Conservation (phyloP, 2,888 invertebrate genomes). For the Pheosia gnoma region DNA sequence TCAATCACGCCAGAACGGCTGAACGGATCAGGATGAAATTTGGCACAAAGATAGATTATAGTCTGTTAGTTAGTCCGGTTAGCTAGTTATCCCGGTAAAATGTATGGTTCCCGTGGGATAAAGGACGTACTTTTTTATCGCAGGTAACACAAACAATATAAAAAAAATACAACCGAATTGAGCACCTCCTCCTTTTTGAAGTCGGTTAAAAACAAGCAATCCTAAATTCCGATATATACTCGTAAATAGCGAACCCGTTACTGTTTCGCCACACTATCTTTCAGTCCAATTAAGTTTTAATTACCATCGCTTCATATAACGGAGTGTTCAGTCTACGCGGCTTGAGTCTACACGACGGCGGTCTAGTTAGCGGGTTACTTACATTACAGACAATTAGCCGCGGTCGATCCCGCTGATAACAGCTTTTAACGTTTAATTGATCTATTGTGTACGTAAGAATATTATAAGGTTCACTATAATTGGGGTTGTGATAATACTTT, state of each 20-base stretch:
- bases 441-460: constrained; percentile 36
- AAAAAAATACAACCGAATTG: no score
- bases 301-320: constrained; percentile 40
- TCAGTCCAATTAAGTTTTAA: constrained; percentile 52
- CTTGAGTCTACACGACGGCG: constrained; percentile 44
- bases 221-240: no score
- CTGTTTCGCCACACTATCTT: constrained; percentile 25
- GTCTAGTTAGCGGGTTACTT: constrained; percentile 69
- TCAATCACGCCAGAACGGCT: no score
- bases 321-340: constrained; percentile 28
- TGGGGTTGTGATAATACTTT: not conserved
- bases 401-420: constrained; percentile 33
- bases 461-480: constrained; percentile 8
- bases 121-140: no score
- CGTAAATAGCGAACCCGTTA: not conserved
- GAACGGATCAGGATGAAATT: no score
- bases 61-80: no score
- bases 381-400: constrained; percentile 72
- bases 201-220: no score
- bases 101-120: no score
- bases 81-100: no score
- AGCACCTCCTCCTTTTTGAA: no score
- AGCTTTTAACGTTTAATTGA: constrained; percentile 47
- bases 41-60: no score
- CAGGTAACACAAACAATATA: no score